Base-by-base conservation (phyloP, 2,797 vertebrate species). In the Bryconaethiops microstoma region DNA sequence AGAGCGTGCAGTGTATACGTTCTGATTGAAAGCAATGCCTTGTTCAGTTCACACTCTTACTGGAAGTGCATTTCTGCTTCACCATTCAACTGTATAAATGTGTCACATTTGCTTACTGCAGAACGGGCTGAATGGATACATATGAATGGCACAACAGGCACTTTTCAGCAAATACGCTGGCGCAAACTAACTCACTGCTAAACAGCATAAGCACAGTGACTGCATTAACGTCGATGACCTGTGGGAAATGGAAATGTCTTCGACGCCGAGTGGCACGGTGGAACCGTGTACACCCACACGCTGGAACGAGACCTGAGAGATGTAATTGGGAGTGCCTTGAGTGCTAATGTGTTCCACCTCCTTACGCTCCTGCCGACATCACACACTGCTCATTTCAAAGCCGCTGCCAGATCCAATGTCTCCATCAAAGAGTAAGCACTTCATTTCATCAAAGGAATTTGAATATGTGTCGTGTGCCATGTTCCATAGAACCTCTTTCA, bases 391-490 rank as follows among this genome's bases (percentile, higher is more conserved):
- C 65, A 42, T 81, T 78, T 84, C 70, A 81, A 84, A 81, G 82
- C 59, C 48, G 1, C 14, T 52, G 82, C 77, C 78, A 80, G 35
- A 78, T 64, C 42, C 79, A 77, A 78, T 78, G 69, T 59, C 74
- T 80, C 45, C 48, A 72, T 83, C 64, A 81, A 77, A 84, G 23
- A 14, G 40, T 16, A 68, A 81, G 60, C 63, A 70, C 70, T 81
- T 81, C 70, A 84, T 78, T 80, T 76, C 82, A 81, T 80, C 45
- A 69, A 80, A 40, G 14, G 23, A 8, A 45, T 78, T 78, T 75
- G 70, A 83, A 83, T 75, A 81, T 48, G 54, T 54, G 7, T 74
- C 74, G 21, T 59, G 39, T 42, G 17, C 69, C 25, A 67, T 57
- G 52, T 67, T 68, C 76, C 67, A 21, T 42, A 67, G 50, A 52